Base-by-base conservation (phyloP, 2,113 vertebrate species). In the Stigmatopora argus region DNA sequence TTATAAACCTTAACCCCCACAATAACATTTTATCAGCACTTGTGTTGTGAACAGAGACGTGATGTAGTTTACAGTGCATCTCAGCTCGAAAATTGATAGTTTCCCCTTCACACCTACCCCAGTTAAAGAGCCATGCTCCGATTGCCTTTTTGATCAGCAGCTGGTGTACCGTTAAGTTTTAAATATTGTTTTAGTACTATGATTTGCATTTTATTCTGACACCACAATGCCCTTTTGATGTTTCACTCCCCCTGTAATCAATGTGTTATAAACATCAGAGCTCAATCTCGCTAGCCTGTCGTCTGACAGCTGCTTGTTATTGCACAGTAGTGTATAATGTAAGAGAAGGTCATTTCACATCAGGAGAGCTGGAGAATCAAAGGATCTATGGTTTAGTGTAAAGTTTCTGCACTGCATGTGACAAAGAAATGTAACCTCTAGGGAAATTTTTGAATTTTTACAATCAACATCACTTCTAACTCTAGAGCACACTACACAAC, bases 311-410 rank as follows among this genome's bases (percentile, higher is more conserved):
- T 3, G 34, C 8, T 35, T 34, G 51, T 65, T 62, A 35, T 53
- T 60, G 21, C 62, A 52, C 23, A 26, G 62, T 51, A 61, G 62
- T 61, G 21, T 31, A 49, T 66, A 63, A 71, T 45, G 41, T 35
- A 57, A 60, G 47, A 66, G 21, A 14, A 61, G 59, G 38, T 66
- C 41, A 14, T 1, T 63, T 45, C 19, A 55, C 5, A 3, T 62
- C n/a, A 35, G 1, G 58, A 18, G 41, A 38, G 17, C 56, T 35
- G 31, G 34, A 59, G 9, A 59, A 17, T 38, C 57, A 41, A 15
- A 19, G 18, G 18, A 59, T 35, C 12, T 59, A 41, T 26, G 53
- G 7, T 56, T 34, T 23, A 56, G 13, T 17, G 11, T 31, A 56
- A 19, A 55, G 31, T 38, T 31, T 7, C 35, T 44, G 14, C 4